Base-by-base conservation (phyloP, 2,888 invertebrate species). In the Ptilodon capucinus region DNA sequence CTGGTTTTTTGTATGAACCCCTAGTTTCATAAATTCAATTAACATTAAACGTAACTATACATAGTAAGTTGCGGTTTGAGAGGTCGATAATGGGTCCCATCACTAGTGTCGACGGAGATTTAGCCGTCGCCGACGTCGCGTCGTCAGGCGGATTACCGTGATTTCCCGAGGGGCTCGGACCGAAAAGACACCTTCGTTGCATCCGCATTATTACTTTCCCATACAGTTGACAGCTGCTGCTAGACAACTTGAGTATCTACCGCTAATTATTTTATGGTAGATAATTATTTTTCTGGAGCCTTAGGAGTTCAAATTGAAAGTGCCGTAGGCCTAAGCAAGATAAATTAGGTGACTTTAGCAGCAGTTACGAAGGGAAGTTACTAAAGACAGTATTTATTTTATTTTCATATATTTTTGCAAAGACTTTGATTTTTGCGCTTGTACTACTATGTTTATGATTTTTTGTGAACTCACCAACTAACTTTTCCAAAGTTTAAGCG, bases 161-260 rank as follows among this genome's bases (percentile, higher is more conserved):
- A 91, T 91, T 91, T 91, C 91, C 91, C 90, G 83, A 65, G 89
- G 87, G 90, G 79, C 73, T 77, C 79, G 80, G 82, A 84, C 83
- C 82, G 79, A 86, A 88, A 89, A 89, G 89, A 88, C 89, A 89
- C 87, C 90, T 89, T 77, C 64, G 77, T 72, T 78, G 82, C 86
- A 86, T 87, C 80, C 71, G 71, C 81, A 75, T 80, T 89, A 90
- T 90, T 90, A 87, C 89, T 90, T 88, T 86, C 75, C 81, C 80
- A 86, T 87, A 76, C 74, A 68, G 48, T 69, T 75, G 79, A 79
- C 82, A 80, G 78, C 75, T 76, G 75, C 60, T 65, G 55, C 32
- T 51, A 53, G 74, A 72, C 67, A 71, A 58, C 66, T 71, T 56
- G 51, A 60, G 61, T 49, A n/a, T n/a, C n/a, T n/a, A 60, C 63